Conservation (phyloP, 1,140 invertebrate genomes). For the Laupala kohalensis region DNA sequence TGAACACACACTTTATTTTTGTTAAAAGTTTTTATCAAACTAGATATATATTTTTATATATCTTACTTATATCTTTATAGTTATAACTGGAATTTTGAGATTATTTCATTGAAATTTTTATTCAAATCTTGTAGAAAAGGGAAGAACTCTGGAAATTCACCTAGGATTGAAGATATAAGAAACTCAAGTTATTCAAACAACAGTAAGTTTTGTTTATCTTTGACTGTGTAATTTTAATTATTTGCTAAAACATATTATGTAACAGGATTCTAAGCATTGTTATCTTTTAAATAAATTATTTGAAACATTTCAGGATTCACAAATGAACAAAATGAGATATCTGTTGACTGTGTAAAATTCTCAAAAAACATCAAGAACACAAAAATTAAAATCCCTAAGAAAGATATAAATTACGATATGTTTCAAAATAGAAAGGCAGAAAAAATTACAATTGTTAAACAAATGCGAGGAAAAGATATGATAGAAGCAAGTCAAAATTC, state of each 20-base stretch:
- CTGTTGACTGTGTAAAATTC: neutral
- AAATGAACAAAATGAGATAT: neutral
- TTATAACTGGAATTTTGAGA: too few relatives aligned
- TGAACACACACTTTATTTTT: too few relatives aligned
- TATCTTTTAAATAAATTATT: neutral
- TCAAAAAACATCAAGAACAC: neutral
- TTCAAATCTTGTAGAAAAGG: too few relatives aligned
- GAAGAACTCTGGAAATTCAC: too few relatives aligned
- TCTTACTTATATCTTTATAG: too few relatives aligned
- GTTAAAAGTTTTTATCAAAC: too few relatives aligned
- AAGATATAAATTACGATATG: neutral
- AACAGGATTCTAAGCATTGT: neutral
- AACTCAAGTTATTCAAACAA: neutral
- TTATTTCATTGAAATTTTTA: too few relatives aligned
- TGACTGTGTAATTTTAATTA: neutral
- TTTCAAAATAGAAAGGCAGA: neutral
- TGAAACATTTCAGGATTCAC: neutral
- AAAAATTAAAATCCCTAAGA: neutral
- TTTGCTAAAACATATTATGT: neutral
- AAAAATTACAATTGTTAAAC: neutral
- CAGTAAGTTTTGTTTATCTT: neutral
- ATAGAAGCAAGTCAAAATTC: too few relatives aligned
- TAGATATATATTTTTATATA: too few relatives aligned
- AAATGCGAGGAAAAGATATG: neutral
- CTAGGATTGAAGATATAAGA: too few relatives aligned